Conservation (phyloP, 2,797 vertebrate genomes). For the Sebastes alutus region DNA sequence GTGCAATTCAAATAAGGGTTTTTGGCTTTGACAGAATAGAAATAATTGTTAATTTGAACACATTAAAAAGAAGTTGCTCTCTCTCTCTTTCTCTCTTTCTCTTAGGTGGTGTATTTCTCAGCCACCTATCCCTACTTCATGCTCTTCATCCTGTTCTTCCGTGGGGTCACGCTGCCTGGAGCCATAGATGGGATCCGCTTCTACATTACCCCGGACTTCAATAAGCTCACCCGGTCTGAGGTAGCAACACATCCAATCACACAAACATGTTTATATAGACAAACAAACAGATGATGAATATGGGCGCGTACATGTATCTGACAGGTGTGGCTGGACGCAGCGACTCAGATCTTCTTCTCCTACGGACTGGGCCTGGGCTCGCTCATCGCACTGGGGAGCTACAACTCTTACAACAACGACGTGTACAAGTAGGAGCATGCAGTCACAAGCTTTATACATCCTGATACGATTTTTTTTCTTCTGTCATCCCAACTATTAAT, state of each 20-base stretch:
- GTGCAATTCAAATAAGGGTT: neutral
- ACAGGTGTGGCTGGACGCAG: constrained; percentile 94
- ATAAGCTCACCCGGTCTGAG: constrained; percentile 87
- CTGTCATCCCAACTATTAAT: neutral
- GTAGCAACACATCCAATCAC: constrained; percentile 57
- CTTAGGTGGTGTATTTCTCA: constrained; percentile 93
- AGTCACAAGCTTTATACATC: neutral
- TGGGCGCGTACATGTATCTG: neutral
- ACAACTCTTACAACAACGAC: constrained; percentile 90
- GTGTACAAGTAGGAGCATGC: constrained; percentile 82
- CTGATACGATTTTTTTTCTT: neutral
- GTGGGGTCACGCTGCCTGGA: constrained; percentile 90
- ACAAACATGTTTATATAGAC: neutral
- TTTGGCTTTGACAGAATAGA: neutral
- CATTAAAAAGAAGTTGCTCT: neutral
- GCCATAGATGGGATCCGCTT: constrained; percentile 91
- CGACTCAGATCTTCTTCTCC: constrained; percentile 95
- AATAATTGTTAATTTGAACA: neutral
- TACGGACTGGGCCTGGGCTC: constrained; percentile 92
- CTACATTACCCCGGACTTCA: constrained; percentile 93
- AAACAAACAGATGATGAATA: neutral
- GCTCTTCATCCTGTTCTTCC: constrained; percentile 92
- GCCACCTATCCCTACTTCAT: constrained; percentile 95
- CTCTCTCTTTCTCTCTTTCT: neutral
- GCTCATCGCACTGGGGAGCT: constrained; percentile 92